These are phyloP conservation scores for Scolopax bukidnonensis DNA, from an alignment of 2,797 vertebrate species.

Conservation along the genomic window DNA sequence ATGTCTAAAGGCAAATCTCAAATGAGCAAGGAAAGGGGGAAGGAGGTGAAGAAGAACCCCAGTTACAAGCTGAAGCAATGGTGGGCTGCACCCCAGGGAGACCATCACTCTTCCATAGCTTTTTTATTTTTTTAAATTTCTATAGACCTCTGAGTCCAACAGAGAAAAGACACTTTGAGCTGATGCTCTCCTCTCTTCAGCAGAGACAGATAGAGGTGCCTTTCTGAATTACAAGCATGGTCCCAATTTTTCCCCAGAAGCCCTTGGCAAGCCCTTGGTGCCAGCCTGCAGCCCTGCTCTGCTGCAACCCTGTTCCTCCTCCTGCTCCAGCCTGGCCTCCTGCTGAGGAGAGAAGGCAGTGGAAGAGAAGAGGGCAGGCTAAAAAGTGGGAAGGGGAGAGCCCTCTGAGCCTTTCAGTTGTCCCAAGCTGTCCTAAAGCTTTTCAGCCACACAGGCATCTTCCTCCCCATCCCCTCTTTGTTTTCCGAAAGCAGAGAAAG, in stretches of 20 bases:
- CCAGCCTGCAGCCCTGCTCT: neutral
- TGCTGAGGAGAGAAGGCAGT: neutral
- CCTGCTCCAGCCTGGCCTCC: neutral
- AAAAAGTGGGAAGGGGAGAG: neutral
- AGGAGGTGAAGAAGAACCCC: neutral
- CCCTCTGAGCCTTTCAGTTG: neutral
- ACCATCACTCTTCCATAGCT: neutral
- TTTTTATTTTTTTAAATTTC: too few relatives aligned
- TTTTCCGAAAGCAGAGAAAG: neutral
- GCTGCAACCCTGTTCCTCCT: neutral
- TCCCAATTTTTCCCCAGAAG: neutral
- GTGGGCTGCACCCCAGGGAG: neutral
- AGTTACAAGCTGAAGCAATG: neutral
- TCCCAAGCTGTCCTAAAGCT: neutral
- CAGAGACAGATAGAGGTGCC: neutral
- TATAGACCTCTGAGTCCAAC: neutral
- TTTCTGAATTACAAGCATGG: neutral
- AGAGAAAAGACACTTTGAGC: neutral
- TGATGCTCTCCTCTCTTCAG: neutral
- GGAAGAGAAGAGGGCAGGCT: neutral
- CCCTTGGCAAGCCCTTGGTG: neutral
- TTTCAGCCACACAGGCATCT: neutral
- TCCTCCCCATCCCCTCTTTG: neutral
- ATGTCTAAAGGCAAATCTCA: neutral
- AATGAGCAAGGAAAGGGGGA: neutral